A percentile compares a stretch with the other conserved stretches of the same genome.
Conservation (phyloP, 2,888 invertebrate species). For the Artemia sp. region DNA sequence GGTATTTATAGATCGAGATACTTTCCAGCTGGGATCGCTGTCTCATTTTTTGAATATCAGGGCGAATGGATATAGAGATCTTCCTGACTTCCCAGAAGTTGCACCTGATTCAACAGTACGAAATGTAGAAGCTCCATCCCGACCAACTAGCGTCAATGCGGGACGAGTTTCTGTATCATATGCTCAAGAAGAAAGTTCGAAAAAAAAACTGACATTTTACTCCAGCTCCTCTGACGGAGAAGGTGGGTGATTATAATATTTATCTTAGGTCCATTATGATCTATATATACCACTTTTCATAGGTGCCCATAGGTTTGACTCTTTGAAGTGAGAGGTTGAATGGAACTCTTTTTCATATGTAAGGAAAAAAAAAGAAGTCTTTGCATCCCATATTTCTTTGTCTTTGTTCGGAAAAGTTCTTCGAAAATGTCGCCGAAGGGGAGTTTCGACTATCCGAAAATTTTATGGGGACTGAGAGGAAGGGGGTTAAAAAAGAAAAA, state of each 20-base stretch:
- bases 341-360: no score
- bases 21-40: slow-evolving; percentile 79
- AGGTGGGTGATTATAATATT: not conserved
- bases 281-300: no score
- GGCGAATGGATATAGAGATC: slow-evolving; percentile 69
- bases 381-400: no score
- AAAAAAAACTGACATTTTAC: not conserved
- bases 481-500: no score
- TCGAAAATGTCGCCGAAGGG: no score
- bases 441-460: no score
- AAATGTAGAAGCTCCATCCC: slow-evolving; percentile 43
- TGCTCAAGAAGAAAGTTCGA: not conserved
- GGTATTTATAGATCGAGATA: slow-evolving; percentile 47
- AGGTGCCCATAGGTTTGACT: no score
- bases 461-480: no score
- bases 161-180: not conserved
- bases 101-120: slow-evolving; percentile 57
- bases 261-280: no score
- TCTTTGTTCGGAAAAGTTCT: no score
- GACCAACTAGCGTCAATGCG: not conserved
- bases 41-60: slow-evolving; percentile 80
- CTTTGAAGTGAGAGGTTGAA: no score
- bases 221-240: not conserved
- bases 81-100: slow-evolving; percentile 62
- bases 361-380: no score